Base-by-base conservation (phyloP, 2,888 invertebrate genomes). In the Apotomis turbidana region DNA sequence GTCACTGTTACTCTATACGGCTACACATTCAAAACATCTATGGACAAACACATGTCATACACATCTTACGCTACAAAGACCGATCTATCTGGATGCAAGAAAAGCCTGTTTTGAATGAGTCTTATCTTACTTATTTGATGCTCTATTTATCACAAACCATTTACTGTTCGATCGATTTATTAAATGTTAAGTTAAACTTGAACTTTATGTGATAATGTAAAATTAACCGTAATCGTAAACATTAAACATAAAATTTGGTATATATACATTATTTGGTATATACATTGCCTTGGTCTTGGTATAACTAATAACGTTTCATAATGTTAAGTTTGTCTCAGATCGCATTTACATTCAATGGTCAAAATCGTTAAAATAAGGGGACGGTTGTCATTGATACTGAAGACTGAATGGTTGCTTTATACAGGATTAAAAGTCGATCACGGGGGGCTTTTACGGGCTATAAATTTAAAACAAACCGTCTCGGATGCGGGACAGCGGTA, bases 391-490 rank as follows among this genome's bases (percentile, higher is more conserved):
- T 77, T 74, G 74, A 79, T 77, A 78, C 73, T 79, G 78, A 81
- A 80, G 54, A 74, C 73, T 70, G 75, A 79, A 82, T 79, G 75
- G 79, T 74, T 64, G 66, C 68, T 75, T 72, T 68, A 70, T 61
- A 72, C 51, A 61, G 63, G 70, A 79, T 84, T 83, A 85, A 85
- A 81, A 72, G 81, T 78, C 83, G 76, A 81, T 86, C 76, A 75
- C 75, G 77, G 78, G 80, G 79, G 76, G 76, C 77, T 75, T 88
- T 90, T 87, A 89, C 76, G 79, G 82, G 82, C 83, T 85, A 81
- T 91, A 87, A 89, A 88, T 84, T 83, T 82, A 80, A 86, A 88
- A 85, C 80, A 83, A 72, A 82, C 87, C 82, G 84, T 88, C 81
- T 79, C 83, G 80, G 81, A 83, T 85, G 84, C 85, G 84, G 85